Evolutionary conservation across 2,888 invertebrate species (phyloP).

Genomic region (Prosopocoilus inquinatus): DNA sequence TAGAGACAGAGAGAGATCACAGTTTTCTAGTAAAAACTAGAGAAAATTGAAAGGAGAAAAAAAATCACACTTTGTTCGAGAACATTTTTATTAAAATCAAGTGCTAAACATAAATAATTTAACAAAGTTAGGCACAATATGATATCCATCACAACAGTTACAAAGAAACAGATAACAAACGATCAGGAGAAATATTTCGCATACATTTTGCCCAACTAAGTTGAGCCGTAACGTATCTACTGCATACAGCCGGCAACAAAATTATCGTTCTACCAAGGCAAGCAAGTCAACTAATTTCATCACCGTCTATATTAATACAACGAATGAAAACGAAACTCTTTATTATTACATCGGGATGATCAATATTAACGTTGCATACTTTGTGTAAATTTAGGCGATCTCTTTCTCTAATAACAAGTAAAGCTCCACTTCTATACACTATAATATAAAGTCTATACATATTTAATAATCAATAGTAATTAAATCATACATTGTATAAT

Average conservation of each 20-base stretch:
- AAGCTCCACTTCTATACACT: constrained; percentile 19
- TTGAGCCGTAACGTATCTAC: too few relatives aligned
- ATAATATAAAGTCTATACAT: constrained; percentile 13
- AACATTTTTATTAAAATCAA: constrained; percentile 33
- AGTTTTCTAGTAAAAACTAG: too few relatives aligned
- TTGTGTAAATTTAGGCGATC: constrained; percentile 17
- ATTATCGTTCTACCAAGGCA: not conserved
- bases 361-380: constrained; percentile 4
- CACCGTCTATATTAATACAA: not conserved
- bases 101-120: constrained; percentile 33
- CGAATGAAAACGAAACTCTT: not conserved
- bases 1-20: too few relatives aligned
- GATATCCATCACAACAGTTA: constrained; percentile 35
- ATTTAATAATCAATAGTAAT: constrained; percentile 6
- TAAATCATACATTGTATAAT: not conserved
- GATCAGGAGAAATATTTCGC: too few relatives aligned
- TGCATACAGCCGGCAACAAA: constrained; percentile 1
- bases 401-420: constrained; percentile 17
- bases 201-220: too few relatives aligned
- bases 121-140: constrained; percentile 38
- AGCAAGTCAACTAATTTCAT: not conserved
- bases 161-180: constrained; percentile 21
- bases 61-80: constrained; percentile 11
- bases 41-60: not conserved
- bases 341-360: not conserved